These are phyloP conservation scores for Poeciliopsis gracilis DNA, from an alignment of 2,797 vertebrate species.

Conservation along the genomic window DNA sequence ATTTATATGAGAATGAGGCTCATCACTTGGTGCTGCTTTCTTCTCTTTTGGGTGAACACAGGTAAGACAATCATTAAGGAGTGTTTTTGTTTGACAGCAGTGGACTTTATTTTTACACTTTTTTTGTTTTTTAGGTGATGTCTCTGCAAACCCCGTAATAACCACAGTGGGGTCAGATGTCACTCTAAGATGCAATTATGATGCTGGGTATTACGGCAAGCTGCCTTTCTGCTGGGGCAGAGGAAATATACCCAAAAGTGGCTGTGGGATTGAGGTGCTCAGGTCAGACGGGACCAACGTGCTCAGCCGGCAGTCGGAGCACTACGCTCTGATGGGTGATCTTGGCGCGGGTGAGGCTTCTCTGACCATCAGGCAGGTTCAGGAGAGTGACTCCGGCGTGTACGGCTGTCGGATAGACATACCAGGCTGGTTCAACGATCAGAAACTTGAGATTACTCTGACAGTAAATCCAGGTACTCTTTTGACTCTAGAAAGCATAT, in stretches of 20 bases:
- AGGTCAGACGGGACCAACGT: conserved; percentile 69
- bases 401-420: conserved; percentile 88
- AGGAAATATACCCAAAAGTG: conserved; percentile 61
- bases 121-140: conserved; percentile 26
- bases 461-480: conserved; percentile 74
- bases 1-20: background rate
- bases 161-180: conserved; percentile 74
- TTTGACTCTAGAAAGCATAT: background rate
- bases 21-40: conserved; percentile 10
- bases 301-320: conserved; percentile 49
- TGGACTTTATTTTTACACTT: background rate
- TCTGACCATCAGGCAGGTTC: conserved; percentile 78
- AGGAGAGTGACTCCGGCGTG: conserved; percentile 75
- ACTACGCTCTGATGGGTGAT: conserved; percentile 77
- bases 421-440: conserved; percentile 83
- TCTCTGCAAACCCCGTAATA: background rate
- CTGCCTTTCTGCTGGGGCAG: conserved; percentile 86
- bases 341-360: conserved; percentile 74
- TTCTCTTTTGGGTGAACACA: conserved; percentile 50
- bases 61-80: conserved; percentile 56
- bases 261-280: conserved; percentile 74
- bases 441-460: conserved; percentile 57
- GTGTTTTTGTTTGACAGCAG: background rate
- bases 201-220: conserved; percentile 19
- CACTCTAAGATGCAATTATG: conserved; percentile 78